Base-by-base conservation (phyloP, 2,113 vertebrate genomes). In the Polypterus senegalus region DNA sequence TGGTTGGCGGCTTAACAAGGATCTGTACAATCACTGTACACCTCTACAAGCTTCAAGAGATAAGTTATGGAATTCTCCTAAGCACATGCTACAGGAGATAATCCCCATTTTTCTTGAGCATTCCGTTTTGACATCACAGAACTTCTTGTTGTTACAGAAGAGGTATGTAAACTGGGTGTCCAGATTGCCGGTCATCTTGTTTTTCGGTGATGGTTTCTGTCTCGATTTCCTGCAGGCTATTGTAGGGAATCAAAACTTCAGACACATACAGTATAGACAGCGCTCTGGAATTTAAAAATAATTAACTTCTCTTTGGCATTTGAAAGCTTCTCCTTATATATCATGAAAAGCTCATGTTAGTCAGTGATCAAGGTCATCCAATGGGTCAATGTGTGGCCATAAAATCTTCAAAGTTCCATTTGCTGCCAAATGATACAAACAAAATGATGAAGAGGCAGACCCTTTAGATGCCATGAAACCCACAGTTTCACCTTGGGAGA, bases 1-100 rank as follows among this genome's bases (percentile, higher is more conserved):
- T 95, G 92, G 79, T 96, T 95, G 71, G 93, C 92, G 3, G 91
- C 81, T 79, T 97, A 92, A n/a, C 93, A 97, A 66, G 93, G 93
- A 0, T 97, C 93, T 78, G 96, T 97, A 92, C 93, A 97, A 54
- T 89, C 83, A 43, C 93, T 96, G 70, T 96, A 86, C 11, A 85
- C 93, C 0, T 97, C 93, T 65, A 97, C 93, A 0, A 93, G 83
- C 71, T 97, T 93, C 1, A 93, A 97, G 49, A 97, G 88, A 80
- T 97, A 95, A 0, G 92, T 95, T 67, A 95, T 95, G 5, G 76
- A 97, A 97, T 74, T 95, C 92, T 69, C 95, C 92, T 70, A 97
- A 79, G 69, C 92, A 94, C 61, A 94, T 91, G 0, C 87, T 93
- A 73, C 92, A 95, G 1, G 92, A 94, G 77, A 97, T 96, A 6